These are phyloP conservation scores for Rotaria macrura DNA, from an alignment of 2,888 invertebrate genomes.

Conservation along the genomic window DNA sequence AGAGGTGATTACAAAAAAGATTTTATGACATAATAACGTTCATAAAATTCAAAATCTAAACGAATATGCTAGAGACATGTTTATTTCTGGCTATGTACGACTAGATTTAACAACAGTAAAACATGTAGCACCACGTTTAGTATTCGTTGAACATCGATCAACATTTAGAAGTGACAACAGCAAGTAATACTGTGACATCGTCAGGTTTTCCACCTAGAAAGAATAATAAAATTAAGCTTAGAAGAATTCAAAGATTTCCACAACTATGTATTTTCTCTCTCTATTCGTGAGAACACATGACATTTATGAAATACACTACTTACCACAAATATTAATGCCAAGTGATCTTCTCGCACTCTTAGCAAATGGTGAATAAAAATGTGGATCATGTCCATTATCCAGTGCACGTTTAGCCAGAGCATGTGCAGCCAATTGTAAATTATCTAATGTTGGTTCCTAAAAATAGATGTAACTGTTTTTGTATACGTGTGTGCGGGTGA, in stretches of 20 bases:
- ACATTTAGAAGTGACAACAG: neutral
- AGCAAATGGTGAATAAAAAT: slow-evolving; percentile 32
- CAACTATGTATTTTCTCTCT: no score
- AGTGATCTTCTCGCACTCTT: slow-evolving; percentile 16
- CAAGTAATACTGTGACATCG: slow-evolving; percentile 31
- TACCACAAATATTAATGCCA: slow-evolving; percentile 30
- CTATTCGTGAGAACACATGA: no score
- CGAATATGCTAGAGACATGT: neutral
- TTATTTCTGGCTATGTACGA: neutral
- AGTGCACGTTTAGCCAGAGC: slow-evolving; percentile 27
- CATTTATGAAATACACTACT: neutral
- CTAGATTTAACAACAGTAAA: neutral
- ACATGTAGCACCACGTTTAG: neutral
- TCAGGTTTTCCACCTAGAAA: slow-evolving; percentile 33
- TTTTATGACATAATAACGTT: neutral
- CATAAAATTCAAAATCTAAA: neutral
- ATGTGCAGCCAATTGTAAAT: slow-evolving; percentile 22
- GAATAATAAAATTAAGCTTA: no score
- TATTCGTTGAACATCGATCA: neutral
- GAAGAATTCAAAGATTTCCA: no score
- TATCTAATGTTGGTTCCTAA: neutral
- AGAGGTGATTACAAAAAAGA: neutral
- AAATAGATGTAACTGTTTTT: neutral
- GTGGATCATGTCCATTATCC: slow-evolving; percentile 21
- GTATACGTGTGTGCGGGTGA: no score